Evolutionary conservation across 2,888 invertebrate species (phyloP).

Genomic region (Lochmaea capreae): DNA sequence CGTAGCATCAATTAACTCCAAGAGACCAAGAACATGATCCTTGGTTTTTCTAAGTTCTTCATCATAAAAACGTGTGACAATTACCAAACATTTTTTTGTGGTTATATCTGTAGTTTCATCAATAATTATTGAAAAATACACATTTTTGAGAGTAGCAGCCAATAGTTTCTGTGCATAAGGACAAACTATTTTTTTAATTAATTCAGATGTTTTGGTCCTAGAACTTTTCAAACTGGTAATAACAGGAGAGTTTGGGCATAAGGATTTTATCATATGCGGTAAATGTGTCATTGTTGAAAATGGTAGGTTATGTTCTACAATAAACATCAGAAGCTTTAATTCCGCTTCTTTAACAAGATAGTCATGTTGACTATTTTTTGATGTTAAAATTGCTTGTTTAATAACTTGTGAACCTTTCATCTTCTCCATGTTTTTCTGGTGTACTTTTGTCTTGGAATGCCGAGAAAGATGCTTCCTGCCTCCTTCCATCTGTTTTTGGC

Average conservation of each 20-base stretch:
- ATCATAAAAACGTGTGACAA: no score
- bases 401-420: slow-evolving; percentile 14
- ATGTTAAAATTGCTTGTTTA: slow-evolving; percentile 14
- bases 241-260: slow-evolving; percentile 18
- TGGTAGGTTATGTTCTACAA: neutral
- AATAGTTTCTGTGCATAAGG: no score
- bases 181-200: no score
- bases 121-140: no score
- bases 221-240: slow-evolving; percentile 6
- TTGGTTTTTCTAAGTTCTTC: no score
- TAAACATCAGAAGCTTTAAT: slow-evolving; percentile 12
- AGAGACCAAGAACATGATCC: no score
- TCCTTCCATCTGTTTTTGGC: slow-evolving; percentile 11
- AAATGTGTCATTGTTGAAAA: slow-evolving; percentile 12
- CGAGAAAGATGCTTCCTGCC: slow-evolving; percentile 5
- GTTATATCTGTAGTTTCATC: no score
- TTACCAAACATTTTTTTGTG: no score
- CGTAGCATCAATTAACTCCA: no score
- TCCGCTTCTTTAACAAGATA: slow-evolving; percentile 12
- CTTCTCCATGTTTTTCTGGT: slow-evolving; percentile 14
- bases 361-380: slow-evolving; percentile 5
- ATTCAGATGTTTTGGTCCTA: neutral
- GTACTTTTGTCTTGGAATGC: neutral
- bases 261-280: neutral
- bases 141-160: no score